Evolutionary conservation across 2,113 vertebrate genomes (phyloP), one percentile per base, ranked within the genome.

Genomic region (Clarias batrachus): DNA sequence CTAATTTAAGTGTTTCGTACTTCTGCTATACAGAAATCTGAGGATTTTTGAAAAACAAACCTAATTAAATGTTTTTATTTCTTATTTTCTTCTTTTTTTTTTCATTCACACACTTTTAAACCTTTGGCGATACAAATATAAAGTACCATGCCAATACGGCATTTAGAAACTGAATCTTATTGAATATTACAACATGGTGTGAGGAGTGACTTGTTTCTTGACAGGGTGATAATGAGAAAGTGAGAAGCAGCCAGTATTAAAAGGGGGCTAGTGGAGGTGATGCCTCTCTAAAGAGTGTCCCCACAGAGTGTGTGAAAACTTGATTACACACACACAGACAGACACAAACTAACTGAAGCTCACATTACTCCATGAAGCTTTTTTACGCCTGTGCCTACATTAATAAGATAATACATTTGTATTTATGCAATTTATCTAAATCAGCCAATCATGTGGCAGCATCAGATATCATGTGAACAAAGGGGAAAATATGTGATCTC

Each of bases 201-300:
- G 56, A 56, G 14, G 3, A 16, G 37, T 48, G 54, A 59, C n/a
- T 48, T 23, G 62, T 21, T 66, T 27, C 76, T 25, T 70, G 90
- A 93, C 90, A 84, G 90, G 89, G 90, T 66, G 90, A 92, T 93
- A 94, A 94, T 93, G 90, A 94, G 91, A 83, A 62, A 86, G 91
- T 83, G 83, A 88, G 88, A 91, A 90, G 80, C 89, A 84, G 91
- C 88, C 91, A 62, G 73, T 48, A 17, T 68, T 59, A 37, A 41
- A 79, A 83, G 8, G 48, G 81, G n/a, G 76, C 27, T 59, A 68
- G 41, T 27, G 27, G 21, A 48, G 57, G 17, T 52, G 30, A 74
- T 76, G 76, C 59, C 41, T 62, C 30, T 78, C n/a, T 83, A n/a
- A 54, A 41, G 17, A 82, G 76, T 10, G 33, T 12, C 57, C 73